Evolutionary conservation across 92 coral and sea anemone genomes (phyloP), one percentile per base, ranked within the genome.

Genomic region (Epizoanthus fatuus): DNA sequence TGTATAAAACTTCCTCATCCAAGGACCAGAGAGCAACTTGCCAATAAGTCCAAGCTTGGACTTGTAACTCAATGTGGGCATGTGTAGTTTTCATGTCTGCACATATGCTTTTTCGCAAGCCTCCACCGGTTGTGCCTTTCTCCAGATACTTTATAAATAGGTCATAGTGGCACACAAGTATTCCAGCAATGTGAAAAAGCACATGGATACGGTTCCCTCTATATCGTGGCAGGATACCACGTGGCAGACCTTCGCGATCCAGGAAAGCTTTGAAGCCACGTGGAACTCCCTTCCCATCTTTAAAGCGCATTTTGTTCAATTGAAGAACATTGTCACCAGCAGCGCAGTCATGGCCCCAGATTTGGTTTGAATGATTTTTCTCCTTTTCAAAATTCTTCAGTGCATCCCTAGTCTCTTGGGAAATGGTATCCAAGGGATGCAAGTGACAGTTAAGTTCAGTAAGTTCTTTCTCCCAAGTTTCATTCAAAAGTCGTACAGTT

Each of bases 1-100:
- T 39, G 76, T 71, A n/a, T 71, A 71, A 7, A 71, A 13, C 5
- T 12, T 20, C 12, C 15, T 37, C 56, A 71, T 71, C 76, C 76
- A 71, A 10, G 76, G 75, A 3, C 75, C 75, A 42, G 42, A 8
- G 20, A 70, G 52, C 5, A 70, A 8, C 16, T 70, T 70, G 10
- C 75, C 75, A 70, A 70, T 70, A 12, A 38, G 57, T 20, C 75
- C 75, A 22, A 70, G n/a, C n/a, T n/a, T n/a, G 75, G 54, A 70
- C 75, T 51, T 70, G 75, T 3, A 70, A 15, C 15, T 70, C 75
- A 7, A 70, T 55, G 32, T 70, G 75, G 5, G 75, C 75, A 70
- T 3, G 4, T 7, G 52, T 70, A 17, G 42, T 15, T 3, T 42
- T 70, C 4, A 70, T 15, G 39, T 70, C 75, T 42, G 53, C 75